A percentile compares a stretch with the other conserved stretches of the same genome.
phyloP scores from a whole-genome alignment of 1,140 invertebrate genomes.

The Microplitis mediator region DNA sequence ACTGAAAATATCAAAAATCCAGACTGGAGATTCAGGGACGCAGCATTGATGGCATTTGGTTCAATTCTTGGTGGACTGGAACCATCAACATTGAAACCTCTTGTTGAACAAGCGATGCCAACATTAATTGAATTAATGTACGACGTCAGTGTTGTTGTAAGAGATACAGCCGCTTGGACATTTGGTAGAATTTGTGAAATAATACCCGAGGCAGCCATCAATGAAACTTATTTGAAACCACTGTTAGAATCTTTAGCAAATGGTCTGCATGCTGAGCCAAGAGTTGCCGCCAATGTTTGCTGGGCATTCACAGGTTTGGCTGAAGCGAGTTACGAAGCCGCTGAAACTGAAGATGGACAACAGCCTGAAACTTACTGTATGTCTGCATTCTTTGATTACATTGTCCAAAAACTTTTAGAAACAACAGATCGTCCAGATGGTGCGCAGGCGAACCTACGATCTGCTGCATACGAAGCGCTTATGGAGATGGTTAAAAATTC shows the following conservation, averaged over 20 bases:
- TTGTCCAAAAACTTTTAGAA: constrained; percentile 88
- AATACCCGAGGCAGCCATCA: constrained; percentile 95
- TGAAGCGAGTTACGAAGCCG: constrained; percentile 92
- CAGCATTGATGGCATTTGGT: constrained; percentile 98
- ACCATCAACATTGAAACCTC: constrained; percentile 81
- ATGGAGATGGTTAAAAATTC: constrained; percentile 99
- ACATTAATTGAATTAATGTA: constrained; percentile 94
- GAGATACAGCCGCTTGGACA: constrained; percentile 98
- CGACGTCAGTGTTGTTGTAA: constrained; percentile 88
- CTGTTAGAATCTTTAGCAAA: constrained; percentile 88
- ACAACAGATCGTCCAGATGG: constrained; percentile 92
- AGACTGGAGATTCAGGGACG: constrained; percentile 96
- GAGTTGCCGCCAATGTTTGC: constrained; percentile 98
- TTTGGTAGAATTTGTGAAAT: constrained; percentile 97
- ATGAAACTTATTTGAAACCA: constrained; percentile 81
- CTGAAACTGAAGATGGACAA: constrained; percentile 72
- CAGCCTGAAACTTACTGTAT: constrained; percentile 94
- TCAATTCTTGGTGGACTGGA: constrained; percentile 96
- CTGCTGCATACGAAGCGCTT: constrained; percentile 96
- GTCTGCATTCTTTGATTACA: constrained; percentile 91
- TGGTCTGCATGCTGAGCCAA: constrained; percentile 88
- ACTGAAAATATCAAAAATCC: constrained; percentile 91
- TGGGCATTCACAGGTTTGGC: constrained; percentile 99
- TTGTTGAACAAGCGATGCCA: constrained; percentile 96
- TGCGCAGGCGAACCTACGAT: constrained; percentile 88